A percentile compares a stretch with the other conserved stretches of the same genome.
Conservation (phyloP, 2,888 invertebrate species). For the Osedax frankpressi region DNA sequence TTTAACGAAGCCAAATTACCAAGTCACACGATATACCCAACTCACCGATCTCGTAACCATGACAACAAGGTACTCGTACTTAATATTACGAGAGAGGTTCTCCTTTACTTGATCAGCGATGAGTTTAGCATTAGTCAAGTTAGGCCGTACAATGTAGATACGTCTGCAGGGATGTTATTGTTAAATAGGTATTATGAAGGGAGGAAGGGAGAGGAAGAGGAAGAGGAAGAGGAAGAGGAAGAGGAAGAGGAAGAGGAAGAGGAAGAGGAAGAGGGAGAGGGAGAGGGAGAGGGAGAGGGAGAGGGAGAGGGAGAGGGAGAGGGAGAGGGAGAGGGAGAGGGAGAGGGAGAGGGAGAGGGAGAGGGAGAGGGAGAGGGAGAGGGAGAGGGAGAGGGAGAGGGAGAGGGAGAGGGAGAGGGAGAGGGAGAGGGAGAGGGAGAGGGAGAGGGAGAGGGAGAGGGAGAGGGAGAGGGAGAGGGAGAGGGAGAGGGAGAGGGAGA, state of each 20-base stretch:
- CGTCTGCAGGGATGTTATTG: not conserved
- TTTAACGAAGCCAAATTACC: no score
- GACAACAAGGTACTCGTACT: not conserved
- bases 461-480: no score
- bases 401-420: no score
- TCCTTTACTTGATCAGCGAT: not conserved
- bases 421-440: no score
- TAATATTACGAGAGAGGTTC: not conserved
- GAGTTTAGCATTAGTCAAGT: not conserved
- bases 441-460: no score
- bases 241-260: not conserved
- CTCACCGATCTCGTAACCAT: not conserved
- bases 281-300: not conserved
- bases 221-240: not conserved
- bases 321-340: no score
- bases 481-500: no score
- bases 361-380: no score
- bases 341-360: no score
- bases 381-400: no score
- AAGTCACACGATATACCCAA: no score
- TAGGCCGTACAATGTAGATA: not conserved
- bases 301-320: not conserved
- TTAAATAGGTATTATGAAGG: not conserved
- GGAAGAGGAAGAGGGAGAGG: not conserved
- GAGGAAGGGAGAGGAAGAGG: not conserved